These are phyloP conservation scores for Parazoanthus darwini DNA, from an alignment of 92 coral and sea anemone genomes.

Conservation along the genomic window DNA sequence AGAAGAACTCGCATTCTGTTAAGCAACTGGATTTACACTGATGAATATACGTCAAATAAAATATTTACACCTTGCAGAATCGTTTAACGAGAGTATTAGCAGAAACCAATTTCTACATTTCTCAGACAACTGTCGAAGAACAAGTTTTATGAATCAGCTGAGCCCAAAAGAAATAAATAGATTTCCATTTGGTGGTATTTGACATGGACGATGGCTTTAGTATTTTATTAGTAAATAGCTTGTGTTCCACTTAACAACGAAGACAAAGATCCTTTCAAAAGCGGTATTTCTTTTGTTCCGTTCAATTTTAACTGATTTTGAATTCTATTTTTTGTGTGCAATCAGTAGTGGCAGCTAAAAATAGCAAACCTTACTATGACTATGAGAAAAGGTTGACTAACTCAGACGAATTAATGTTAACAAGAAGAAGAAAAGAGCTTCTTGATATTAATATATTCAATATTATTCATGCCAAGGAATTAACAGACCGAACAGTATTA, in stretches of 20 bases:
- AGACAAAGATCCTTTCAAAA: background rate
- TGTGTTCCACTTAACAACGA: background rate
- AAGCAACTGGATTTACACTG: background rate
- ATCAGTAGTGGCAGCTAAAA: background rate
- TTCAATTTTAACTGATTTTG: background rate
- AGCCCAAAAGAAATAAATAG: too few species aligned
- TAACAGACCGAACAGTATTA: background rate
- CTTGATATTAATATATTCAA: background rate
- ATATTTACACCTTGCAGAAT: background rate
- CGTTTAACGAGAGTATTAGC: background rate
- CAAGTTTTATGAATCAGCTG: too few species aligned
- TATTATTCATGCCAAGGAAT: background rate
- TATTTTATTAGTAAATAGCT: background rate
- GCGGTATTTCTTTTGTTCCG: background rate
- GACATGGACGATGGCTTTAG: background rate
- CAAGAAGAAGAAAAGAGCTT: background rate
- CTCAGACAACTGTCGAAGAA: background rate
- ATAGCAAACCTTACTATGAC: background rate
- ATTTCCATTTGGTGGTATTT: background rate
- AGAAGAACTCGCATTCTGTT: background rate
- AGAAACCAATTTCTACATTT: background rate
- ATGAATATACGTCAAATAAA: too few species aligned
- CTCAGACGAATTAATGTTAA: background rate
- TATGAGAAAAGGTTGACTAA: background rate
- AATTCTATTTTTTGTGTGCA: background rate